Conservation (phyloP, 2,797 vertebrate genomes). For the Phrynocephalus forsythii region DNA sequence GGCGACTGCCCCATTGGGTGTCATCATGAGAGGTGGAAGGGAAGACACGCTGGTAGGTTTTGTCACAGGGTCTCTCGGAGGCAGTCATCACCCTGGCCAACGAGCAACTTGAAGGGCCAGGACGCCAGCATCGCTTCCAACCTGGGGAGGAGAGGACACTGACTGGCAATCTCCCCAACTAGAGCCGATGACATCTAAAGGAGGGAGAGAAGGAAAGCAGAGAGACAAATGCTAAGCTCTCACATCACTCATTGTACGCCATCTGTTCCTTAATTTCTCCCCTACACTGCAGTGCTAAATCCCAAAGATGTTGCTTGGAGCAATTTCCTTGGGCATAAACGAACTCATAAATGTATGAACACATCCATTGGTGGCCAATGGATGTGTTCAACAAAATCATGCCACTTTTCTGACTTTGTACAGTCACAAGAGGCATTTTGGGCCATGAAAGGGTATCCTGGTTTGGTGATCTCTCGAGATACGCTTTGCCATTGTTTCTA, state of each 20-base stretch:
- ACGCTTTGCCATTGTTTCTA: neutral
- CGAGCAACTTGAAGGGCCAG: constrained; percentile 15
- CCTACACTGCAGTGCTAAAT: constrained; percentile 42
- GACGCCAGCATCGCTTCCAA: constrained; percentile 9
- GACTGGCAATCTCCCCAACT: neutral
- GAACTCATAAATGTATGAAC: no score
- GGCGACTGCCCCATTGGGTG: neutral
- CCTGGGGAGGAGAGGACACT: neutral
- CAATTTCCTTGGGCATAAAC: neutral
- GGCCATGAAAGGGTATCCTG: no score
- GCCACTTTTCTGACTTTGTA: neutral
- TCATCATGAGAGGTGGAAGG: constrained; percentile 30
- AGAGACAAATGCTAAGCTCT: constrained; percentile 44
- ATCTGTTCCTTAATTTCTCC: constrained; percentile 61
- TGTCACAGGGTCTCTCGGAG: constrained; percentile 25
- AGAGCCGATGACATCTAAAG: constrained; percentile 37
- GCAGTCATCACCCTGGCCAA: constrained; percentile 33
- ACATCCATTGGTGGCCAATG: neutral
- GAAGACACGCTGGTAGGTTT: constrained; percentile 38
- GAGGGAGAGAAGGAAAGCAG: neutral
- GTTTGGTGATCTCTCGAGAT: neutral
- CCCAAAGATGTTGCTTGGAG: constrained; percentile 45
- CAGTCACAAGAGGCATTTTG: no score
- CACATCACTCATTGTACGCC: constrained; percentile 55
- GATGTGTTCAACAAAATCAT: neutral